These are phyloP conservation scores for Ophion costatus DNA, from an alignment of 2,888 invertebrate genomes.

Conservation along the genomic window DNA sequence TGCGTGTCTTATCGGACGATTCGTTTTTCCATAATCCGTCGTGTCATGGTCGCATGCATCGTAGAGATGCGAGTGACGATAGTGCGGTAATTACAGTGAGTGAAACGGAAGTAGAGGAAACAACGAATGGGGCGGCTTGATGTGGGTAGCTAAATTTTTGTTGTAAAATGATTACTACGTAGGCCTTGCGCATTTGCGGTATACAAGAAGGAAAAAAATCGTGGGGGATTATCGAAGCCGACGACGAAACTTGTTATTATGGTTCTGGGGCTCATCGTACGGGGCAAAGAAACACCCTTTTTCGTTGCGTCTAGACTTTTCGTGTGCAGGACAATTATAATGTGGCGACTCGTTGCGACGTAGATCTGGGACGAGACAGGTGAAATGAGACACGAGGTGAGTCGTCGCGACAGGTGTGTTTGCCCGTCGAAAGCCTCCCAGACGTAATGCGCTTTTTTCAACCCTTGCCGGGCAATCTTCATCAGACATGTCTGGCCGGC, in stretches of 20 bases:
- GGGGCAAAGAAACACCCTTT: conserved; percentile 21
- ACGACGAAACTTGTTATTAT: conserved; percentile 64
- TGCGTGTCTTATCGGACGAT: conserved; percentile 56
- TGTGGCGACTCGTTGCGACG: conserved; percentile 65
- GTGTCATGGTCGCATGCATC: conserved; percentile 50
- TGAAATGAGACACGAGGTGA: conserved; percentile 18
- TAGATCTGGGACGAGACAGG: conserved; percentile 21
- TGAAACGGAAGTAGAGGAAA: conserved; percentile 56
- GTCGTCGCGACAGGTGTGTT: conserved; percentile 37
- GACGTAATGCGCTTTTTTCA: not conserved
- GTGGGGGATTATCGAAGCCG: conserved; percentile 24
- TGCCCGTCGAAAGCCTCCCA: not conserved
- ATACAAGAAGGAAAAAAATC: not conserved
- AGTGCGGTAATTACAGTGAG: conserved; percentile 73
- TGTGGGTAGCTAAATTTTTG: conserved; percentile 1
- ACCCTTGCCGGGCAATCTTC: conserved; percentile 20
- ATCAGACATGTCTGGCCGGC: conserved; percentile 3
- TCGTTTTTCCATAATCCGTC: conserved; percentile 47
- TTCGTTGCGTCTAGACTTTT: conserved; percentile 70
- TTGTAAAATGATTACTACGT: not conserved
- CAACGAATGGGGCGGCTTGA: not conserved
- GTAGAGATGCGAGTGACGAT: conserved; percentile 71
- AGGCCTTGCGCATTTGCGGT: not conserved
- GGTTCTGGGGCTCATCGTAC: conserved; percentile 46
- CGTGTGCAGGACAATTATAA: conserved; percentile 66